Base-by-base conservation (phyloP, 2,797 vertebrate species). In the Taenioides sp. region DNA sequence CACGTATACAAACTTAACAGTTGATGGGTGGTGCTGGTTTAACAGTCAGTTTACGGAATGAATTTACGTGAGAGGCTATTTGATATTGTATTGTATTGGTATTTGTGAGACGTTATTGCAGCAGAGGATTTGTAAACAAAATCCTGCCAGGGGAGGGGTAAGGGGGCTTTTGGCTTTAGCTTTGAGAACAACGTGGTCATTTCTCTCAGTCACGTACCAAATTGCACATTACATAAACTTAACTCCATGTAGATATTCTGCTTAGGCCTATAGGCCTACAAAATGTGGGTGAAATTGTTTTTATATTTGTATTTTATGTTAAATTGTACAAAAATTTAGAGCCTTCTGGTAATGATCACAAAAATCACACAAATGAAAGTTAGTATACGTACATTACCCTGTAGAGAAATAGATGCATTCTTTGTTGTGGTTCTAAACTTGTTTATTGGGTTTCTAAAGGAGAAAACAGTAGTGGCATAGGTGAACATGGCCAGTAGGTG, bases 91-190 rank as follows among this genome's bases (percentile, higher is more conserved):
- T 54, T 71, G 74, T 14, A 54, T 31, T 58, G 71, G 74, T 54
- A 27, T 83, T 79, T 84, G 79, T 80, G 63, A 86, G 79, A 78
- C 54, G 65, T 75, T 40, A 28, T 72, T 67, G 71, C 79, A 70
- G 75, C 71, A 69, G 74, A 71, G 85, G 85, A 86, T 89, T 89
- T 88, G 87, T 91, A 89, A 91, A 91, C 88, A 91, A 70, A 87
- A 89, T 87, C 88, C 88, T 72, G 76, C 71, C 78, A 22, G 60
- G 60, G 31, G 67, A 27, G 25, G 31, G 22, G 76, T 4, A 12
- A 37, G 82, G 69, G 28, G 58, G 63, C 47, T 72, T 68, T 43
- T 75, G 85, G 87, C 23, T 81, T 84, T 76, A 86, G 77, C 83
- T 82, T 84, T 84, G 75, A 81, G 82, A 84, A 88, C 87, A 87